Conservation (phyloP, 2,113 vertebrate species). For the Silurus meridionalis region DNA sequence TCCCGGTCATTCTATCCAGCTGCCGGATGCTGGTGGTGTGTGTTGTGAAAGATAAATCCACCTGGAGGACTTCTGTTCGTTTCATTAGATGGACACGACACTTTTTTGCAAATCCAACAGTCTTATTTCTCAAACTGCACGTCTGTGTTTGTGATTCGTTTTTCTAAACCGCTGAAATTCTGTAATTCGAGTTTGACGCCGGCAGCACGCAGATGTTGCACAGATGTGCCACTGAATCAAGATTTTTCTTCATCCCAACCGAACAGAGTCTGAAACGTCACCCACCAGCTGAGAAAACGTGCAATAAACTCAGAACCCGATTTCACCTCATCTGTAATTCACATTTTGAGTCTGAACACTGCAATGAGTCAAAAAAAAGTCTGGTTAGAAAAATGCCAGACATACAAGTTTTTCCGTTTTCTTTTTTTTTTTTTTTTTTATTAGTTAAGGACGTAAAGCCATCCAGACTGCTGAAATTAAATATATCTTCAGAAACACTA, state of each 20-base stretch:
- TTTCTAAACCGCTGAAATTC: neutral
- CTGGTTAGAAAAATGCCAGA: neutral
- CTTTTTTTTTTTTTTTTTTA: too few species aligned
- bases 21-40: neutral
- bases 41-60: conserved; percentile 15
- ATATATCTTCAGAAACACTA: too few species aligned
- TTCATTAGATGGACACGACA: neutral
- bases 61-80: conserved; percentile 15
- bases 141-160: neutral
- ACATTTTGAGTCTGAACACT: neutral
- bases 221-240: neutral
- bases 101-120: neutral
- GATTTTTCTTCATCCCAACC: too few species aligned
- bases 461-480: too few species aligned
- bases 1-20: neutral
- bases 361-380: neutral
- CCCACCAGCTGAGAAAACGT: neutral
- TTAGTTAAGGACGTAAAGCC: too few species aligned
- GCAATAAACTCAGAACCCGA: neutral
- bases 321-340: neutral
- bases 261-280: neutral
- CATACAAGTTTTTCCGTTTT: neutral
- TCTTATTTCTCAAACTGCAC: neutral
- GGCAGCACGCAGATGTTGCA: too few species aligned
- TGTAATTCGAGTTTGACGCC: neutral